Conservation (phyloP, 2,113 vertebrate genomes). For the Cinclus cinclus region DNA sequence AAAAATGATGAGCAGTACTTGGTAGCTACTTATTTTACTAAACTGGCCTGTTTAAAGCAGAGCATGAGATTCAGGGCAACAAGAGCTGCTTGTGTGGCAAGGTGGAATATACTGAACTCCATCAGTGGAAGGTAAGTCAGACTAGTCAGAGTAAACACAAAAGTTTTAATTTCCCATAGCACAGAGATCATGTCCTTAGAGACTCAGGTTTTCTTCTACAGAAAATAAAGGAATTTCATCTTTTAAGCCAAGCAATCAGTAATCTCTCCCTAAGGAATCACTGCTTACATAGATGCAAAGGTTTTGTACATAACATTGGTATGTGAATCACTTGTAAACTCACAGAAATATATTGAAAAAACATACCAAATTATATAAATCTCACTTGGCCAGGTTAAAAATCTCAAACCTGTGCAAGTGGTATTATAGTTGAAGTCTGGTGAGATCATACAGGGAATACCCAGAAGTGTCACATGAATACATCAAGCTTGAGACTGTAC, state of each 20-base stretch:
- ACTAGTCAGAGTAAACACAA: not conserved
- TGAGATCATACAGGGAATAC: not conserved
- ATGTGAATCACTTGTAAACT: not conserved
- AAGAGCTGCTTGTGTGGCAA: not conserved
- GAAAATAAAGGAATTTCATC: not conserved
- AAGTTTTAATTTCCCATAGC: not conserved
- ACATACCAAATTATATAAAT: not conserved
- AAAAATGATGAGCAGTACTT: conserved; percentile 24
- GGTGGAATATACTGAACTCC: not conserved
- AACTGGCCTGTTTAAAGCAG: conserved; percentile 9
- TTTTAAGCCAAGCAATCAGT: not conserved
- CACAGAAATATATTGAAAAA: not conserved
- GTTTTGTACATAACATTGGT: not conserved
- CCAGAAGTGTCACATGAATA: not conserved
- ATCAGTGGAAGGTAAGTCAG: not conserved
- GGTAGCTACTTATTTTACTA: not conserved
- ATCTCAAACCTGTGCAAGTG: not conserved
- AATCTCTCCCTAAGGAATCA: not conserved
- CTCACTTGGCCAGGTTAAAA: not conserved
- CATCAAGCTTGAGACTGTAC: not conserved
- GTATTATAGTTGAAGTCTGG: not conserved
- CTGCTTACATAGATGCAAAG: not conserved
- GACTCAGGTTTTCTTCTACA: not conserved
- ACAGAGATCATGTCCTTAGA: not conserved
- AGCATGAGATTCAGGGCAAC: not conserved